phyloP scores from a whole-genome alignment of 2,113 vertebrate species.

The Callospermophilus lateralis region DNA sequence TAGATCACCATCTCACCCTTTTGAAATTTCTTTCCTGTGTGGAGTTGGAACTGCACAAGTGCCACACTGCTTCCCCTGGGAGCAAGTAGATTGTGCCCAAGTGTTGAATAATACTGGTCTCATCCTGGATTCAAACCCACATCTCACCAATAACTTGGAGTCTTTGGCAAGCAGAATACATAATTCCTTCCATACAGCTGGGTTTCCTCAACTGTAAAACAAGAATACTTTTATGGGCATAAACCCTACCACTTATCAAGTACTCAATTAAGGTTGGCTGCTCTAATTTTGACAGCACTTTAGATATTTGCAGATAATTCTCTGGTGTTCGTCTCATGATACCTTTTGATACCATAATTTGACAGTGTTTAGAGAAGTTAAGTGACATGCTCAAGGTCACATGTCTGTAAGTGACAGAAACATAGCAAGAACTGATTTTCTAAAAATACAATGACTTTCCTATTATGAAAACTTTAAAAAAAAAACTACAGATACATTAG shows the following conservation, averaged over 20 bases:
- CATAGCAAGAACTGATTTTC: background rate
- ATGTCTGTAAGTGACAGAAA: background rate
- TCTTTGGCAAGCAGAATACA: background rate
- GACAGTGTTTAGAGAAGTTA: background rate
- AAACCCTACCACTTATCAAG: background rate
- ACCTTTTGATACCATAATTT: background rate
- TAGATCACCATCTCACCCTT: background rate
- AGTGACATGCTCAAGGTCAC: background rate
- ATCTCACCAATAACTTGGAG: background rate
- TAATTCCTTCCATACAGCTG: background rate
- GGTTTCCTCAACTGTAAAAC: background rate
- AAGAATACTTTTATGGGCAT: background rate
- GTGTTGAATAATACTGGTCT: background rate
- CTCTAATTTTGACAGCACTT: background rate
- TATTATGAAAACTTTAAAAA: background rate
- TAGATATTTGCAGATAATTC: background rate
- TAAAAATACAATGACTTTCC: background rate
- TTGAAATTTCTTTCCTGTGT: background rate
- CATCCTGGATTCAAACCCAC: background rate
- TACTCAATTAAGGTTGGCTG: background rate
- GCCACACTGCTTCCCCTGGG: background rate
- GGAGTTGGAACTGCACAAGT: background rate
- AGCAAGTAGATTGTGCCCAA: background rate
- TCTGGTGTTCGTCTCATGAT: background rate
- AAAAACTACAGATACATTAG: background rate